Conservation (phyloP, 2,888 invertebrate species). For the Netelia fuscicornis region DNA sequence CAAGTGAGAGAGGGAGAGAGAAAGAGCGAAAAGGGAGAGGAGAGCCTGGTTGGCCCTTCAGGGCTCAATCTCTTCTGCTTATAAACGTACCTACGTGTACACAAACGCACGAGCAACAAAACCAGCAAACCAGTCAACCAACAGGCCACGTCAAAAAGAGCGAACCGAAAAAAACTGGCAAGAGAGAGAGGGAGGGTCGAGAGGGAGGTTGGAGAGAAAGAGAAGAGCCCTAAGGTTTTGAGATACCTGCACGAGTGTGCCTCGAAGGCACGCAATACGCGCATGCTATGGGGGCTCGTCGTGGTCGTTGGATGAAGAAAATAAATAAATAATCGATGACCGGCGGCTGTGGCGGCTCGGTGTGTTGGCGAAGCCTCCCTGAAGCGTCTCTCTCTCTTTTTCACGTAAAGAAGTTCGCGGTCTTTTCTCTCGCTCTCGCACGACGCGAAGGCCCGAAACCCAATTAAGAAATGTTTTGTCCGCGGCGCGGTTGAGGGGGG, state of each 20-base stretch:
- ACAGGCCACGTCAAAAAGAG: constrained; percentile 65
- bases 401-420: constrained; percentile 69
- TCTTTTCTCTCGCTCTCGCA: constrained; percentile 63
- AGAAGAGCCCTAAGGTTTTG: constrained; percentile 49
- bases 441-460: constrained; percentile 78
- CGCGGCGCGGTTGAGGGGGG: constrained; percentile 78
- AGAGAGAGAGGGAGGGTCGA: constrained; percentile 18
- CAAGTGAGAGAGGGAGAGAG: neutral
- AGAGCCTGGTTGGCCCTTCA: constrained; percentile 45
- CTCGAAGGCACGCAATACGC: constrained; percentile 61
- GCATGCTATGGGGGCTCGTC: constrained; percentile 55
- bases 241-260: constrained; percentile 69
- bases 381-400: constrained; percentile 37
- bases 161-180: constrained; percentile 36
- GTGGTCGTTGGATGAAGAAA: constrained; percentile 67
- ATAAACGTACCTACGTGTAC: neutral
- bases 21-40: constrained; percentile 15
- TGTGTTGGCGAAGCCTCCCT: constrained; percentile 57
- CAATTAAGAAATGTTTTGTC: constrained; percentile 85
- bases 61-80: constrained; percentile 29
- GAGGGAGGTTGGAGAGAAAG: no score
- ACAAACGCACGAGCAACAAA: constrained; percentile 24
- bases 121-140: constrained; percentile 53
- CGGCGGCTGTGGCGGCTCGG: constrained; percentile 67
- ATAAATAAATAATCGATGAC: constrained; percentile 77